phyloP scores from a whole-genome alignment of 1,140 invertebrate genomes.

The Trichonephila clavata region DNA sequence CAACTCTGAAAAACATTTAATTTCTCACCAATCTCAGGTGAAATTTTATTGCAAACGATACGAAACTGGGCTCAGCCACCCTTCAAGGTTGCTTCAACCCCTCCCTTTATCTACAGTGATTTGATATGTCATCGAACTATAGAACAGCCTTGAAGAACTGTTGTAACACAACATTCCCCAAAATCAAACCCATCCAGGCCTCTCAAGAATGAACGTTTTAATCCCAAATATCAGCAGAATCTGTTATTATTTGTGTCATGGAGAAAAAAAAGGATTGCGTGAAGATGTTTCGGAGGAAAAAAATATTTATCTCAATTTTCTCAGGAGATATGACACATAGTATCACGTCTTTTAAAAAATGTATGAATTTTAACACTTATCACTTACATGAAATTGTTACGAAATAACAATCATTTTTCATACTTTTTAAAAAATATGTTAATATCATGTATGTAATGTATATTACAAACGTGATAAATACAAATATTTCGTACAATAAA shows the following conservation, averaged over 20 bases:
- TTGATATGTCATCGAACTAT: conserved; percentile 43
- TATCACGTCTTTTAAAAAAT: background rate
- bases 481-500: no score
- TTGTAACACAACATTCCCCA: background rate
- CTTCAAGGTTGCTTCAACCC: background rate
- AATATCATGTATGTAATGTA: no score
- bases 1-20: background rate
- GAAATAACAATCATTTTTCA: no score
- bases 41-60: conserved; percentile 23
- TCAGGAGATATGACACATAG: background rate
- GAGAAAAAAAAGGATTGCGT: background rate
- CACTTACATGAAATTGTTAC: no score
- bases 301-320: background rate
- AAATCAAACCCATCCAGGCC: background rate
- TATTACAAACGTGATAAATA: no score
- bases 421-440: no score
- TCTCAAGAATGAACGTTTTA: background rate
- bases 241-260: conserved; percentile 7
- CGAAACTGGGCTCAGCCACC: background rate
- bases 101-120: background rate
- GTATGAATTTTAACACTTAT: no score
- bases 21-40: background rate
- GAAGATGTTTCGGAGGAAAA: background rate
- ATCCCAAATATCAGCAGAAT: background rate
- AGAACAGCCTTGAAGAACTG: background rate